phyloP scores from a whole-genome alignment of 92 coral and sea anemone genomes.

The Micromussa lordhowensis region DNA sequence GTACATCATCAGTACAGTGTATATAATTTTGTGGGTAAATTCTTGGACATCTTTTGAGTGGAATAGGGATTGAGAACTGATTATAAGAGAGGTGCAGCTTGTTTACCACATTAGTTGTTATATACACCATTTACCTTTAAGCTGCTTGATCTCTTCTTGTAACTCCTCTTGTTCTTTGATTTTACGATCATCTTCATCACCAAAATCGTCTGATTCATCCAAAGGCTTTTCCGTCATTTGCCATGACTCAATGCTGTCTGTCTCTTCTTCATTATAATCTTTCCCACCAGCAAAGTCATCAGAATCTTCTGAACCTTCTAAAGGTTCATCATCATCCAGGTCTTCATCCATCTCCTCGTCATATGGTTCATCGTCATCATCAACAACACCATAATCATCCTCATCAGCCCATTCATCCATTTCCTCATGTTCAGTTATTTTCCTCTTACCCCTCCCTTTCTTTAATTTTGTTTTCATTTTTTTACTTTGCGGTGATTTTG shows the following conservation, averaged over 20 bases:
- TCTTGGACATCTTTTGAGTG: no score
- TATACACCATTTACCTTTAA: constrained; percentile 62
- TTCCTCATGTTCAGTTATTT: constrained; percentile 9
- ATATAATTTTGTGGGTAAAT: no score
- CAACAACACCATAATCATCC: constrained; percentile 41
- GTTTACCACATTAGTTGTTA: not conserved
- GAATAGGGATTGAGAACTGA: no score
- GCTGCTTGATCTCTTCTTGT: constrained; percentile 78
- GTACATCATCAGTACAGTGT: no score
- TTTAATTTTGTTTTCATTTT: constrained; percentile 21
- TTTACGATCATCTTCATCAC: constrained; percentile 47
- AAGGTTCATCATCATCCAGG: constrained; percentile 34
- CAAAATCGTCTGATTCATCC: constrained; percentile 48
- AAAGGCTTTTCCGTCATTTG: constrained; percentile 57
- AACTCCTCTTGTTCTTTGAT: constrained; percentile 64
- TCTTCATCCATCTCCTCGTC: constrained; percentile 47
- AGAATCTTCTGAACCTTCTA: constrained; percentile 37
- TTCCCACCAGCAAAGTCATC: constrained; percentile 52
- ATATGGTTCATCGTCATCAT: constrained; percentile 49
- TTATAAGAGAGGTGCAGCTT: not conserved
- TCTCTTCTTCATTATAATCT: constrained; percentile 34
- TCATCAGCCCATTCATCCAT: constrained; percentile 41
- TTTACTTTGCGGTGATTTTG: not conserved
- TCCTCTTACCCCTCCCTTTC: constrained; percentile 9
- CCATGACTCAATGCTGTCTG: constrained; percentile 46